Evolutionary conservation across 2,113 vertebrate species (phyloP), one percentile per base, ranked within the genome.

Genomic region (Lycaon pictus): DNA sequence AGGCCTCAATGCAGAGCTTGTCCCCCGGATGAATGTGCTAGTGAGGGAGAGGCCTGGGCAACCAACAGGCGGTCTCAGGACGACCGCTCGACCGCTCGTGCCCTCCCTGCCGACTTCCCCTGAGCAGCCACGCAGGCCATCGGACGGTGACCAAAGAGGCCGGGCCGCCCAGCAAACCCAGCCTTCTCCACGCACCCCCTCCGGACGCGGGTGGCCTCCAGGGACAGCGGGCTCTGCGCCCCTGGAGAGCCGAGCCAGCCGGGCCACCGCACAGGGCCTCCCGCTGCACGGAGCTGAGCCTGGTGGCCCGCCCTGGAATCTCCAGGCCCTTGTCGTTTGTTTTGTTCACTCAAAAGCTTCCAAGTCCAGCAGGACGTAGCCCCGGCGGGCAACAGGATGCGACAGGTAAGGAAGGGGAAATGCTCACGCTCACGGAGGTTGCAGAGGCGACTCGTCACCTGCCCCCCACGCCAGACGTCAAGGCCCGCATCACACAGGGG

Each of bases 301-400:
- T 16, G 69, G 37, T 55, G 10, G 65, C 51, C 56, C 29, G 11
- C 7, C 55, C 53, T 71, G 82, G 20, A 55, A 79, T 11, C 43
- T 56, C 90, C 63, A 27, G 35, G 27, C 93, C 74, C 29, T 84
- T 74, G 6, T 43, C 43, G 7, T 94, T 58, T 77, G 35, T 48
- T 96, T 86, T 80, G 27, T 15, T 56, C 37, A 84, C 77, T 11
- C 67, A 80, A 91, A 55, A 82, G 25, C 7, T 82, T 92, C 69
- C 72, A 81, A 93, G 56, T 43, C 20, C 8, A 23, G 25, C 20
- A 27, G 51, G 48, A 17, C 35, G 82, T 0, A 81, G 84, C 27
- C 53, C 60, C 1, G 1, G 2, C 67, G 17, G 23, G 15, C 83
- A 95, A 43, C 51, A 84, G 20, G n/a, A 37, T 62, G 62, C 32